Evolutionary conservation across 1,140 invertebrate genomes (phyloP), one percentile per base, ranked within the genome.

Genomic region (Cydia strobilella): DNA sequence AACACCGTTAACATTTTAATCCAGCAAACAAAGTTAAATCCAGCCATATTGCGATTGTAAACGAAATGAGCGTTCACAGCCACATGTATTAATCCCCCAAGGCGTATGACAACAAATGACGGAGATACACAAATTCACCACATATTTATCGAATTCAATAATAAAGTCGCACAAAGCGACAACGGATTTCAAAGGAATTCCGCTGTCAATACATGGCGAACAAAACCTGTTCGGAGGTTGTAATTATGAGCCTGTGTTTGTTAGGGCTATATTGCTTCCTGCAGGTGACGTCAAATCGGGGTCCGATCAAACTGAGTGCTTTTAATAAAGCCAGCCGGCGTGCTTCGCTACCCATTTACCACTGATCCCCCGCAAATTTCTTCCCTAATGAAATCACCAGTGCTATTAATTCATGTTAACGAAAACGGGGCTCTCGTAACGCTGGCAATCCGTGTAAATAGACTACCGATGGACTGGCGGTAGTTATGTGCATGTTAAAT

Each of bases 291-390:
- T 84, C 80, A 80, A 87, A 88, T 88, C 86, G 82, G 74, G 81
- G 75, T 73, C 75, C 85, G 87, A 92, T 91, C 90, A 91, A 90
- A 90, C 88, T 85, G 89, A 89, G 85, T 84, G 87, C 87, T 90
- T 90, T 92, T 89, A 92, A 92, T 92, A 90, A 90, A 88, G 80
- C 82, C 77, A 73, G 66, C 81, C 76, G 76, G 78, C 77, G 77
- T 77, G 65, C 74, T 75, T 72, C 79, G 73, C 75, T 82, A 77
- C 62, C 84, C 80, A 78, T 78, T 80, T 75, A 77, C 81, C 66
- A 73, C 71, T 73, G 82, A 81, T 9, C 85, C 75, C 74, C 75
- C 45, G 76, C 71, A 54, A 65, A 76, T 79, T 79, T 80, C 79
- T 62, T 66, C 45, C 63, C 62, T 76, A 51, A 73, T 73, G 72